Evolutionary conservation across 1,140 invertebrate species (phyloP).

Genomic region (Cryptotermes secundus): DNA sequence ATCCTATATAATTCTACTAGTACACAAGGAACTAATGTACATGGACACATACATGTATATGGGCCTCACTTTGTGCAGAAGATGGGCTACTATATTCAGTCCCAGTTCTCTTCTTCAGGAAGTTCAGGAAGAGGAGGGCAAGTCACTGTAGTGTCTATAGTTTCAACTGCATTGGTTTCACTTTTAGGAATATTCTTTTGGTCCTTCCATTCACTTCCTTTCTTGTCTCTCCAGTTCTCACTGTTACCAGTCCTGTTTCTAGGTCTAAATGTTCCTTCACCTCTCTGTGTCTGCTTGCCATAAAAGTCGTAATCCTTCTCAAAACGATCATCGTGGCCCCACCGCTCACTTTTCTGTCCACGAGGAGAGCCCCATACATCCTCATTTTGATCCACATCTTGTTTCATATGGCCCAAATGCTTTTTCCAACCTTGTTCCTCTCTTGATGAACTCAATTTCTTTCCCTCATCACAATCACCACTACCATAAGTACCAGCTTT

Average conservation of each 20-base stretch:
- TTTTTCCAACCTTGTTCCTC: neutral
- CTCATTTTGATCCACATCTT: neutral
- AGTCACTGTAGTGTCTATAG: neutral
- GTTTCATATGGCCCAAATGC: neutral
- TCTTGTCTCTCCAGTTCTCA: constrained; percentile 13
- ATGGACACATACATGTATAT: neutral
- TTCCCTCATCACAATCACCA: neutral
- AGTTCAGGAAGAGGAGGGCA: neutral
- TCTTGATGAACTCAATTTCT: neutral
- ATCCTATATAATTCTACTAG: too few relatives aligned
- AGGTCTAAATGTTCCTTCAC: neutral
- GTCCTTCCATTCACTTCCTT: neutral
- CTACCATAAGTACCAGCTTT: neutral
- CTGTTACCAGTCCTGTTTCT: neutral
- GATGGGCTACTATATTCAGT: neutral
- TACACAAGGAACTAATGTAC: neutral
- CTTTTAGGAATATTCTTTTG: neutral
- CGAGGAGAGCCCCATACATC: constrained; percentile 7
- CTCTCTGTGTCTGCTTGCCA: neutral
- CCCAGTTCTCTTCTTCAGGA: constrained; percentile 22
- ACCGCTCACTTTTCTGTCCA: neutral
- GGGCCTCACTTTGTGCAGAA: neutral
- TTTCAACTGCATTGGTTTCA: neutral
- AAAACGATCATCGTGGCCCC: constrained; percentile 25
- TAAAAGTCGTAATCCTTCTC: constrained; percentile 13